Evolutionary conservation across 2,797 vertebrate species (phyloP).

Genomic region (Loriculus beryllinus): DNA sequence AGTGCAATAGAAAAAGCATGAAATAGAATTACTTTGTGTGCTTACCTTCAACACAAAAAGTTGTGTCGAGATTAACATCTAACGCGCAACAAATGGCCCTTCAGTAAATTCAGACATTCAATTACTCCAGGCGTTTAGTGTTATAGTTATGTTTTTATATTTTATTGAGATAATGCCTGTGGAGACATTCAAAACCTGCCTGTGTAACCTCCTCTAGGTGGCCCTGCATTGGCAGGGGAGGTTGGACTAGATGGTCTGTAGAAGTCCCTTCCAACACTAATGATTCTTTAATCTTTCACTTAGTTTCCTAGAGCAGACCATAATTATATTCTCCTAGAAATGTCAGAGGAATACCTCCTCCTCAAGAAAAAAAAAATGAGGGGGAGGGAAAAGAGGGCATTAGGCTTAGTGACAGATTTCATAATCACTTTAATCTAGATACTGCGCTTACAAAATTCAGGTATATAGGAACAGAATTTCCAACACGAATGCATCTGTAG

Average conservation of each 20-base stretch:
- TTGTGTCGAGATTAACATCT: slow-evolving; percentile 31
- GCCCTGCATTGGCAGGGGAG: not conserved
- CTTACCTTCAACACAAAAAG: slow-evolving; percentile 25
- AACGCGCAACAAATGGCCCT: slow-evolving; percentile 22
- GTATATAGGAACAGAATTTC: not conserved
- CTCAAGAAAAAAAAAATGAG: not conserved
- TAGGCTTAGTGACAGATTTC: not conserved
- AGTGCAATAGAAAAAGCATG: not conserved
- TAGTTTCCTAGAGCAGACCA: not conserved
- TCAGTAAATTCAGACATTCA: slow-evolving; percentile 19
- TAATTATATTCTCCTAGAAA: not conserved
- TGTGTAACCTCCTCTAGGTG: not conserved
- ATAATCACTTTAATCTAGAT: not conserved
- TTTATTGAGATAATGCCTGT: not conserved
- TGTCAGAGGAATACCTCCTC: not conserved
- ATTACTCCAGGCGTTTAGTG: slow-evolving; percentile 3
- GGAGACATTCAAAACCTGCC: not conserved
- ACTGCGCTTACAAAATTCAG: not conserved
- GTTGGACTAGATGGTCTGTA: not conserved
- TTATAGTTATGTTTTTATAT: slow-evolving; percentile 1
- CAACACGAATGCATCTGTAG: not conserved
- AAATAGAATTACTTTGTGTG: not conserved
- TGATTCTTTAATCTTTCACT: not conserved
- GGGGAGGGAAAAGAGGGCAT: not conserved
- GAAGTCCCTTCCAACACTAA: not conserved